phyloP scores from a whole-genome alignment of 2,888 invertebrate genomes.

The Sminthurides aquaticus region DNA sequence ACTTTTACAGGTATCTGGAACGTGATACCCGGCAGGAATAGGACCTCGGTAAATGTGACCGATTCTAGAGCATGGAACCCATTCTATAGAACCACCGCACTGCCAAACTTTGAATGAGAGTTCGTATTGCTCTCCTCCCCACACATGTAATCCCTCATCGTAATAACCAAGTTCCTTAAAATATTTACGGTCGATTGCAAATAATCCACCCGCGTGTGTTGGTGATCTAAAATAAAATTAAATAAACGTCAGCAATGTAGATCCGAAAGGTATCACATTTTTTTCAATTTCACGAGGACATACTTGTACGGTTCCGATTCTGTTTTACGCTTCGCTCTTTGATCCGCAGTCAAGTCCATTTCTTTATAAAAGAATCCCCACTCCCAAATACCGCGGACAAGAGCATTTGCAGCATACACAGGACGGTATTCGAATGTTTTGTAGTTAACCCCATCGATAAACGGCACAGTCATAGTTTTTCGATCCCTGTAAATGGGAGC shows the following conservation, averaged over 20 bases:
- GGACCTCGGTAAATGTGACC: slow-evolving; percentile 20
- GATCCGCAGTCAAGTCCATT: slow-evolving; percentile 49
- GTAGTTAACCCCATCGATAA: slow-evolving; percentile 91
- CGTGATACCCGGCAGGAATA: slow-evolving; percentile 17
- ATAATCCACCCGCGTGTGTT: slow-evolving; percentile 48
- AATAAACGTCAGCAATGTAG: background rate
- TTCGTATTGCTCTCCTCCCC: slow-evolving; percentile 54
- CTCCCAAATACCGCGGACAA: slow-evolving; percentile 54
- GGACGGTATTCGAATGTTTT: slow-evolving; percentile 62
- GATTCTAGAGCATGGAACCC: slow-evolving; percentile 22
- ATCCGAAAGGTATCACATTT: background rate
- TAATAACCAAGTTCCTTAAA: slow-evolving; percentile 55
- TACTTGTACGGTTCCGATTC: slow-evolving; percentile 22
- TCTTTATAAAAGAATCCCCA: slow-evolving; percentile 58
- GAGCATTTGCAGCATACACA: slow-evolving; percentile 49
- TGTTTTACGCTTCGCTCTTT: slow-evolving; percentile 12
- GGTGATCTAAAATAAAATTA: slow-evolving; percentile 13
- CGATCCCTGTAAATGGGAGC: slow-evolving; percentile 58
- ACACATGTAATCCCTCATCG: slow-evolving; percentile 54
- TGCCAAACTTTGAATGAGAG: slow-evolving; percentile 49
- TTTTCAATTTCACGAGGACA: background rate
- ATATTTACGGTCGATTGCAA: slow-evolving; percentile 55
- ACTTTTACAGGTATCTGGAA: slow-evolving; percentile 21
- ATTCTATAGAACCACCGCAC: slow-evolving; percentile 21
- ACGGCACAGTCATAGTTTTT: slow-evolving; percentile 62